phyloP scores from a whole-genome alignment of 2,113 vertebrate species.

The Catharus minimus region DNA sequence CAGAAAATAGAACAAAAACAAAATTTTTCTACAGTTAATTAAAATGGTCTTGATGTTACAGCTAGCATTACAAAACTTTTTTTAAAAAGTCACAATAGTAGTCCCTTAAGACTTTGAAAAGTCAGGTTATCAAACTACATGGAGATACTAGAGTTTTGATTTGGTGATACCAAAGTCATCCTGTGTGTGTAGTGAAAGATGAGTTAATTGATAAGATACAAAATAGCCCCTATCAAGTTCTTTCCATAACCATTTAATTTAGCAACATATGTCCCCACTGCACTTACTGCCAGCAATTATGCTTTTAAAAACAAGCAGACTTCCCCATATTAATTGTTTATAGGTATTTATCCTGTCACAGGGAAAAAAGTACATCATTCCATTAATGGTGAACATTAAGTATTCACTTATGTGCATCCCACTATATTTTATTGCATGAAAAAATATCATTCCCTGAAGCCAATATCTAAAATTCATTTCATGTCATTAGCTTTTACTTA shows the following conservation, averaged over 20 bases:
- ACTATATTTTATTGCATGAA: conserved; percentile 31
- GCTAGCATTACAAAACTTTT: not conserved
- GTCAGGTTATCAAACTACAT: not conserved
- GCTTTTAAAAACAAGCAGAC: not conserved
- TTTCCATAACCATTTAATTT: not conserved
- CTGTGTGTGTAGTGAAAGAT: not conserved
- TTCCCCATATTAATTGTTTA: not conserved
- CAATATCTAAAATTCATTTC: conserved; percentile 37
- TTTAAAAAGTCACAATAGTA: not conserved
- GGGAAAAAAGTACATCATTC: not conserved
- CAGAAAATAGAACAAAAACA: not conserved
- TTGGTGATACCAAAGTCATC: not conserved
- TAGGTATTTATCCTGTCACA: not conserved
- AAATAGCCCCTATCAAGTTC: not conserved
- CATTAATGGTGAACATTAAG: not conserved
- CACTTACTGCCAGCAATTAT: not conserved
- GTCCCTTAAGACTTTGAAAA: not conserved
- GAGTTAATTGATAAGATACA: not conserved
- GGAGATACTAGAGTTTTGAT: not conserved
- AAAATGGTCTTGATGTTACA: not conserved
- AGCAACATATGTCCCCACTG: not conserved
- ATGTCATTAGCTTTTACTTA: conserved; percentile 48
- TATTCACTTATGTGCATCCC: conserved; percentile 10
- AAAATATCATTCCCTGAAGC: conserved; percentile 18
- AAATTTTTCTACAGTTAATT: not conserved